Percentiles rank a stretch among this genome's conserved stretches.
Evolutionary conservation across 1,140 invertebrate species (phyloP).

Genomic region (Caerostris darwini): DNA sequence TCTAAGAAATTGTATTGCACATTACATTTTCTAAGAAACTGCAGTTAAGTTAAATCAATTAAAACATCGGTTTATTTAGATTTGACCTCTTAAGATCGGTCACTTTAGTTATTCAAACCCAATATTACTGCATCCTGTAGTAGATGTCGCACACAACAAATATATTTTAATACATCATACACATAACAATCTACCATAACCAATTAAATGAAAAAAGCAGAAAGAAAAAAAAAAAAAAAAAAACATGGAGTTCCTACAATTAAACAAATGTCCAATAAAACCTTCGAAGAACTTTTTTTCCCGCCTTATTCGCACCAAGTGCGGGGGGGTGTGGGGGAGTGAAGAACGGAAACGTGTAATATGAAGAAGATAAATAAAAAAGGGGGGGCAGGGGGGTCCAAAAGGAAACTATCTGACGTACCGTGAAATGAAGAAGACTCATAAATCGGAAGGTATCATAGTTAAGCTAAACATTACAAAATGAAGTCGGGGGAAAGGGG

Average conservation of each 20-base stretch:
- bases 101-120: neutral
- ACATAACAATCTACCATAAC: neutral
- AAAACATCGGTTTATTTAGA: no score
- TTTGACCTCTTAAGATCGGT: neutral
- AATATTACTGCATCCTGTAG: neutral
- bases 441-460: conserved; percentile 56
- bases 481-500: neutral
- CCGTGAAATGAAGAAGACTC: conserved; percentile 62
- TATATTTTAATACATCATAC: neutral
- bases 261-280: neutral
- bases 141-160: neutral
- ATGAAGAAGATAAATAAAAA: neutral
- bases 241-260: neutral
- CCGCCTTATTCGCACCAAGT: neutral
- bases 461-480: conserved; percentile 58
- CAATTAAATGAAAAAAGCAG: neutral
- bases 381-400: neutral
- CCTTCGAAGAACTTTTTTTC: neutral
- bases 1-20: no score
- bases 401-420: conserved; percentile 49
- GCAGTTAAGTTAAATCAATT: no score
- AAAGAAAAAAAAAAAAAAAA: neutral
- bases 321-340: no score
- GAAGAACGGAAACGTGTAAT: neutral
- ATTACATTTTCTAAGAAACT: no score